A percentile compares a stretch with the other conserved stretches of the same genome.
Conservation (phyloP, 2,113 vertebrate species). For the Scomber japonicus region DNA sequence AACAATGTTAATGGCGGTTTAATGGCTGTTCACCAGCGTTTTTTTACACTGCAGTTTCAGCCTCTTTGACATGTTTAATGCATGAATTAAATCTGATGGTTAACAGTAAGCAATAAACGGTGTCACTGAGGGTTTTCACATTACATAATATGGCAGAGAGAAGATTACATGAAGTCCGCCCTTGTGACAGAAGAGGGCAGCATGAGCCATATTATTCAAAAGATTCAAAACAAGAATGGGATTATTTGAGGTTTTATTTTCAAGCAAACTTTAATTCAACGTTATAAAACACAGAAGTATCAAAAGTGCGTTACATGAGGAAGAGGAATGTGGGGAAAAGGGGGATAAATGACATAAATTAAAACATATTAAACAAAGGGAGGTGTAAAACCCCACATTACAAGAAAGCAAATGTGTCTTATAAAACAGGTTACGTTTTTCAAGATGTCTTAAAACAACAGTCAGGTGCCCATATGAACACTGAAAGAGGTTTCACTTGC, state of each 20-base stretch:
- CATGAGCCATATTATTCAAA: slow-evolving; percentile 34
- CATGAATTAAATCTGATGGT: not conserved
- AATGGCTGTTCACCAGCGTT: not conserved
- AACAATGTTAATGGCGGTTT: slow-evolving; percentile 12
- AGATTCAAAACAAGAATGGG: not conserved
- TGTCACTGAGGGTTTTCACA: not conserved
- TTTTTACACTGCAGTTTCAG: not conserved
- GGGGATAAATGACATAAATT: too few species aligned
- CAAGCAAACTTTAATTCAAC: too few species aligned
- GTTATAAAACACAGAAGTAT: not conserved
- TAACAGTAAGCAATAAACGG: not conserved
- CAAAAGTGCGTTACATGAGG: too few species aligned
- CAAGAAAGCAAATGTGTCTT: too few species aligned
- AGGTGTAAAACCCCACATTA: too few species aligned
- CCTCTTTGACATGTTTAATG: not conserved
- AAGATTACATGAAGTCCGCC: slow-evolving; percentile 7
- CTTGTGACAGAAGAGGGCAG: slow-evolving; percentile 73
- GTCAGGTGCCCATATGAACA: too few species aligned
- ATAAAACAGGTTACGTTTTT: too few species aligned
- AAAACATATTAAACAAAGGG: too few species aligned
- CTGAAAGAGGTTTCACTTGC: too few species aligned
- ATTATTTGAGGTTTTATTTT: not conserved
- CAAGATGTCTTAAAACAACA: too few species aligned
- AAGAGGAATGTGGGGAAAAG: too few species aligned
- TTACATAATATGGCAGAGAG: slow-evolving; percentile 20